A percentile compares a stretch with the other conserved stretches of the same genome.
Evolutionary conservation across 2,113 vertebrate species (phyloP).

Genomic region (Cynopterus brachyotis): DNA sequence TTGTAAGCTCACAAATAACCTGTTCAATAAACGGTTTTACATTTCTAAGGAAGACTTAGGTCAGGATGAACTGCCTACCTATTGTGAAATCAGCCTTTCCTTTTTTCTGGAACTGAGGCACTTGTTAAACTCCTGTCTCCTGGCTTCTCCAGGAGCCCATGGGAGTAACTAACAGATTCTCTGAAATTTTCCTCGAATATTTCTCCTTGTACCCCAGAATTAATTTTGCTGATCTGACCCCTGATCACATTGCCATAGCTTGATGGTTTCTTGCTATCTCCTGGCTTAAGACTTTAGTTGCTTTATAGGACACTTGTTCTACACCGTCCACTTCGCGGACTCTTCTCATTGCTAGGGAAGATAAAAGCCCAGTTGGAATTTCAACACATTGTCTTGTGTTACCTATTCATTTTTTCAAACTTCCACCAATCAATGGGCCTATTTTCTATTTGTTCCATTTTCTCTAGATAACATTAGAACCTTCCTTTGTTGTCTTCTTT

Average conservation of each 20-base stretch:
- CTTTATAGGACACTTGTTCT: neutral
- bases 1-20: neutral
- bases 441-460: neutral
- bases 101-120: neutral
- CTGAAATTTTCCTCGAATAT: neutral
- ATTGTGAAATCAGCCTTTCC: neutral
- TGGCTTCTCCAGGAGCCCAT: neutral
- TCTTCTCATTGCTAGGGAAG: neutral
- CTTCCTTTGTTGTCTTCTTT: neutral
- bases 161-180: neutral
- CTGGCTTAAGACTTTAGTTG: neutral
- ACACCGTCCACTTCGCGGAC: neutral
- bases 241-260: neutral
- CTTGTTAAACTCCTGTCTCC: neutral
- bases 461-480: neutral
- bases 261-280: neutral
- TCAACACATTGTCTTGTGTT: neutral
- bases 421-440: neutral
- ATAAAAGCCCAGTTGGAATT: neutral
- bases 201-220: neutral
- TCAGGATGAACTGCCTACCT: neutral
- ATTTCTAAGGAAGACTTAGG: slow-evolving; percentile 13
- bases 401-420: neutral
- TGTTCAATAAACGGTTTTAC: neutral
- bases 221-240: neutral